Base-by-base conservation (phyloP, 2,888 invertebrate species). In the Aporophyla nigra region DNA sequence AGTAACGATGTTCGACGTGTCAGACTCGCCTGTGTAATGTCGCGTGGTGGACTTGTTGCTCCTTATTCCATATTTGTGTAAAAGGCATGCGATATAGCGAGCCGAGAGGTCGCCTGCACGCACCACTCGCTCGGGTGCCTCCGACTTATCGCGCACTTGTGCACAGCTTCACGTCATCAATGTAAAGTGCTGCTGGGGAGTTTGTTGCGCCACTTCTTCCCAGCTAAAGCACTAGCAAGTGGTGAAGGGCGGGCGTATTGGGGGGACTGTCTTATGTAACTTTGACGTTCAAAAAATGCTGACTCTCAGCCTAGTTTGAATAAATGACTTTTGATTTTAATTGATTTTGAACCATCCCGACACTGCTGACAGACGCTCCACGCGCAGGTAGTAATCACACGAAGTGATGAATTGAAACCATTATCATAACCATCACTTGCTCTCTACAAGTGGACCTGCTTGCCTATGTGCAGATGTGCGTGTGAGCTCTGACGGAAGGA, bases 381-480 rank as follows among this genome's bases (percentile, higher is more conserved):
- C 7, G 12, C 19, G 14, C 21, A 12, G 59, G 19, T 10, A 59
- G 59, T 21, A 33, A 61, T 21, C 5, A 21, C 27, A 53, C 1
- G 21, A 53, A 33, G 24, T 19, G 16, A 63, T 33, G 33, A 27
- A 70, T 10, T 40, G 51, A 24, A 3, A 2, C 33, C 33, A 68
- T 24, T 49, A 21, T 51, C 33, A 33, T 33, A 33, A 33, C 33
- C 33, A 33, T 33, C 19, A 68, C 7, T 5, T 1, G 33, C 5
- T 69, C 1, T 33, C 2, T 40, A 70, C n/a, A 21, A 53, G 24
- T 56, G 33, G n/a, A 24, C 24, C 46, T 69, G 9, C 33, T 2
- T n/a, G 14, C 7, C 12, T 61, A 16, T 19, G n/a, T 7, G 9
- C 49, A 59, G 43, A 16, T 40, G 46, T 68, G 83, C 71, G 58